Base-by-base conservation (phyloP, 2,113 vertebrate species). In the Turdus rufiventris region DNA sequence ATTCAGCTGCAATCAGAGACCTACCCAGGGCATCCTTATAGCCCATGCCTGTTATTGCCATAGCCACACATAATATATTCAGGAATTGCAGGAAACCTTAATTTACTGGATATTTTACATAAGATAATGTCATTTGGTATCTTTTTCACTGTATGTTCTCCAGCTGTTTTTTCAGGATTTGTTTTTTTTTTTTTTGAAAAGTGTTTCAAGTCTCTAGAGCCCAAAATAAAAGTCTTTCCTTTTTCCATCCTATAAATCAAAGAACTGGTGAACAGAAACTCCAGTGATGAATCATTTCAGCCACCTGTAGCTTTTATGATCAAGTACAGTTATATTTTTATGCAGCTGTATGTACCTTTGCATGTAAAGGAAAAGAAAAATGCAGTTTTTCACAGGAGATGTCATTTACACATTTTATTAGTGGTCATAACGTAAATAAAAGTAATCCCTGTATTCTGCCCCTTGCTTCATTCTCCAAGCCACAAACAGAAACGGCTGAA, bases 71-170 rank as follows among this genome's bases (percentile, higher is more conserved):
- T 28, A 91, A 78, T 5, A 24, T 4, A 31, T 7, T n/a, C n/a
- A n/a, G n/a, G n/a, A n/a, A n/a, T n/a, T n/a, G 58, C 0, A 29
- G 40, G 14, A 71, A 90, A 66, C 4, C 29, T 51, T 43, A 33
- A 62, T 38, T 92, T 70, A 58, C 34, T 45, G 20, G 73, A 8
- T 58, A 50, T 51, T 91, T 91, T 83, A 45, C 66, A n/a, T 2
- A 54, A 18, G 29, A 58, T 28, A 31, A 34, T 0, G 0, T 6
- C 2, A 61, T 54, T 34, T 21, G 3, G 9, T 51, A 8, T 34
- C 51, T 65, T 79, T 66, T 70, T 51, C 26, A 19, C 6, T 70
- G 3, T 12, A 38, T 60, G 20, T 24, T 84, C 31, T 26, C 14
- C 33, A 88, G 31, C 10, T 83, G 28, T 28, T 86, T 11, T 38